These are phyloP conservation scores for Iselma pallidipennis DNA, from an alignment of 2,888 invertebrate species.

Conservation along the genomic window DNA sequence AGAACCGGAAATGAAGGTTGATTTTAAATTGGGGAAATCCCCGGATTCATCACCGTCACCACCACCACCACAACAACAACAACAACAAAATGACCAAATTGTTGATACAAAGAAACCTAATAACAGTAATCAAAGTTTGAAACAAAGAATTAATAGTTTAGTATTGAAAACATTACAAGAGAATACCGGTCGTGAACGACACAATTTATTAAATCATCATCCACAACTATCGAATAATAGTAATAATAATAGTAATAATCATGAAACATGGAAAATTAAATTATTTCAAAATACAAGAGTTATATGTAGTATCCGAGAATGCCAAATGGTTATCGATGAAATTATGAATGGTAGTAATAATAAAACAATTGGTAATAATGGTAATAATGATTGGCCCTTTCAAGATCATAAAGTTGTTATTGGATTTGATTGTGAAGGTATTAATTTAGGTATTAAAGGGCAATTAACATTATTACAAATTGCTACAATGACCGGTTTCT, in stretches of 20 bases:
- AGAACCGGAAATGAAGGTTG: conserved; percentile 27
- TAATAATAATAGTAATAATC: conserved; percentile 28
- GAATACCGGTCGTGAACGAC: conserved; percentile 70
- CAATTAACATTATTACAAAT: conserved; percentile 85
- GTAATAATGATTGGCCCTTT: conserved; percentile 45
- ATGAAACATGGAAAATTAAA: conserved; percentile 80
- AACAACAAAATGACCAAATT: conserved; percentile 18
- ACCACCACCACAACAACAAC: conserved; percentile 3
- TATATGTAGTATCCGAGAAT: conserved; percentile 78
- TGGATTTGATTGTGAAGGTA: conserved; percentile 91
- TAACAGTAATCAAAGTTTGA: conserved; percentile 74
- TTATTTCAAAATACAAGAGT: conserved; percentile 81
- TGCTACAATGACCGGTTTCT: conserved; percentile 79
- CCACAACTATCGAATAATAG: conserved; percentile 15
- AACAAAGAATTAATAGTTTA: conserved; percentile 85
- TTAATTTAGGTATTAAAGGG: conserved; percentile 87
- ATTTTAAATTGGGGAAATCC: conserved; percentile 5
- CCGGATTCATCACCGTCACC: conserved; percentile 8
- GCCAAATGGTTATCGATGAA: conserved; percentile 74
- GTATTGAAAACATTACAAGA: conserved; percentile 89
- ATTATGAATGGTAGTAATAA: conserved; percentile 58
- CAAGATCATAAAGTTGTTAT: conserved; percentile 63
- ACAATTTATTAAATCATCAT: conserved; percentile 49
- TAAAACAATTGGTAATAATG: background rate
- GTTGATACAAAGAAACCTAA: conserved; percentile 19